Evolutionary conservation across 2,888 invertebrate genomes (phyloP), one percentile per base, ranked within the genome.

Genomic region (Microplitis deprimator): DNA sequence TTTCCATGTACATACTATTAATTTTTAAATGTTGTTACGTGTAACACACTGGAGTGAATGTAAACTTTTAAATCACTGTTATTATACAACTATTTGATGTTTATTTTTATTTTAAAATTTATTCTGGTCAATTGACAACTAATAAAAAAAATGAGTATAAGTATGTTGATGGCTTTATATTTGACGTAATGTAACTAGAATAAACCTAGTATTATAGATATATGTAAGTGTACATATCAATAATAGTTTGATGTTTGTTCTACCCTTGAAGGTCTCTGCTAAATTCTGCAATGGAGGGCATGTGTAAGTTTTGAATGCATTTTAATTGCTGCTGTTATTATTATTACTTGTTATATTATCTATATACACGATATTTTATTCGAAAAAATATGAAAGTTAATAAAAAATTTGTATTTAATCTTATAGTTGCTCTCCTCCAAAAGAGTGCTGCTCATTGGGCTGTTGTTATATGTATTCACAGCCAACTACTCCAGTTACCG

Each of bases 401-500:
- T n/a, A 62, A 62, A 62, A 16, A 16, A n/a, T 67, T 73, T 70
- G 5, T 60, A 68, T 77, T 59, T 50, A 8, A 17, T 39, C 75
- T 83, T 82, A 13, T 77, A 89, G 93, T 82, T 96, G 96, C 88
- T 93, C 94, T 79, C 92, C 94, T 83, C 94, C 94, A 81, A 94
- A 95, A 91, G 93, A 94, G 88, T 96, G 96, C 90, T 96, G 96
- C 90, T 91, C 91, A 81, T 90, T 91, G 86, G 94, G 92, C 80
- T 92, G 92, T 84, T 92, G 92, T 86, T 93, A 89, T 90, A 82
- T 94, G 93, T 91, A 94, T 92, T 89, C 92, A 90, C 81, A 91
- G 91, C 75, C 90, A 89, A 84, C 90, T 91, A 79, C 91, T 90
- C 85, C 89, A 92, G 84, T 90, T 91, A 86, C 84, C 83, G 91